Evolutionary conservation across 2,113 vertebrate species (phyloP).

Genomic region (Halichoerus grypus): DNA sequence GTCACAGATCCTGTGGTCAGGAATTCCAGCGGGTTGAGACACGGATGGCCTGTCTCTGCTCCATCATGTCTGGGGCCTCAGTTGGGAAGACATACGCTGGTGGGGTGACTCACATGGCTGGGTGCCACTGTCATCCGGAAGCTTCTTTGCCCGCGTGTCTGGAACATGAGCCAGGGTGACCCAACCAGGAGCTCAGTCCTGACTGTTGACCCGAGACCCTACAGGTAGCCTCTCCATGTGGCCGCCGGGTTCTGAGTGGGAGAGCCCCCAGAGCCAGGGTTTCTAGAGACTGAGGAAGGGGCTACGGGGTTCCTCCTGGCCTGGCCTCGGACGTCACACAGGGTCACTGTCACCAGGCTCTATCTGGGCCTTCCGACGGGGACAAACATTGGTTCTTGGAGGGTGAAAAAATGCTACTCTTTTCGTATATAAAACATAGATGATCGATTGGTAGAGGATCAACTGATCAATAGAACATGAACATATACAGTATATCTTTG

Average conservation of each 20-base stretch:
- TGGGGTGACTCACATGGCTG: not conserved
- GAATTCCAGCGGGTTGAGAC: not conserved
- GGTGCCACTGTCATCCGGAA: not conserved
- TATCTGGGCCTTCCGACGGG: fast-evolving
- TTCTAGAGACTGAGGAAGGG: not conserved
- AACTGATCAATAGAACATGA: not conserved
- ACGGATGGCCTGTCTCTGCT: not conserved
- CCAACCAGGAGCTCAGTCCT: too few relatives aligned
- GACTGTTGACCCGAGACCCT: not conserved
- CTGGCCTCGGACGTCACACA: not conserved
- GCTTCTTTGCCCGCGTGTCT: too few relatives aligned
- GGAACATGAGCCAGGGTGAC: not conserved
- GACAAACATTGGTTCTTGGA: not conserved
- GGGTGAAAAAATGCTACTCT: not conserved
- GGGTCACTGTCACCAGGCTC: not conserved
- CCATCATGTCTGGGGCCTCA: not conserved
- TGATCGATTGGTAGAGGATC: not conserved
- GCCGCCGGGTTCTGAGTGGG: not conserved
- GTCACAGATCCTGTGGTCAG: not conserved
- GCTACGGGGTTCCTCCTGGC: not conserved
- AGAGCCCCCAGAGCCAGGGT: fast-evolving
- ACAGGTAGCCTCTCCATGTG: not conserved
- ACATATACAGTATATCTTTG: not conserved
- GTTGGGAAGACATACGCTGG: not conserved
- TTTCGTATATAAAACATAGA: not conserved